Evolutionary conservation across 2,888 invertebrate genomes (phyloP), one percentile per base, ranked within the genome.

Genomic region (Oscheius sp.): DNA sequence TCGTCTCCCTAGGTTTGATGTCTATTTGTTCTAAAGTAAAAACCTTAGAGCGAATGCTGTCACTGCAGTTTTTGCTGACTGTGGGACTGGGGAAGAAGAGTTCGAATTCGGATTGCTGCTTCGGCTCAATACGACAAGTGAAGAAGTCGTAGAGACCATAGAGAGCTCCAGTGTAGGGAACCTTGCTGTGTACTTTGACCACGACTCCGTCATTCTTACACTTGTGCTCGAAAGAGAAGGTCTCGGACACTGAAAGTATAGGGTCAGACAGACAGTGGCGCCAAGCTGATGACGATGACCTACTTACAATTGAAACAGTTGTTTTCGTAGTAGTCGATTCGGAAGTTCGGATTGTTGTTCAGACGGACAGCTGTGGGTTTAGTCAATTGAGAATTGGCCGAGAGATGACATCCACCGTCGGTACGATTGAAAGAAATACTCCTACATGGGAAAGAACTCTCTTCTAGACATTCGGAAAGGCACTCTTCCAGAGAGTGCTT

Each of bases 61-160:
- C 89, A 29, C 81, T 82, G 76, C 89, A 89, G 77, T 89, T 89
- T 62, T 84, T 84, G 48, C 87, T 86, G 11, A 80, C 68, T 1
- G 80, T 83, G n/a, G 88, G 88, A 65, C 82, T 87, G 5, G 89
- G 89, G 82, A 89, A 89, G 70, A 87, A 83, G 74, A 83, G 82
- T 35, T 85, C 83, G 65, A 89, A 89, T 2, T 82, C 74, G 5
- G 74, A 83, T 32, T 82, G 59, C 66, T 87, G 87, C 70, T 85
- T 83, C 21, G 89, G 89, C 72, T 89, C 89, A 7, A 86, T 66
- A 42, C 89, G 77, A 63, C 89, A 89, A 7, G 89, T 86, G 78
- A 89, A 89, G 77, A 87, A 89, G 73, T 89, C 89, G 76, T 89
- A 89, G 35, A 89, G 84, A 10, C 89, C 89, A 71, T 89, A 89